These are phyloP conservation scores for Eurytoma adleriae DNA, from an alignment of 2,888 invertebrate genomes.

Conservation along the genomic window DNA sequence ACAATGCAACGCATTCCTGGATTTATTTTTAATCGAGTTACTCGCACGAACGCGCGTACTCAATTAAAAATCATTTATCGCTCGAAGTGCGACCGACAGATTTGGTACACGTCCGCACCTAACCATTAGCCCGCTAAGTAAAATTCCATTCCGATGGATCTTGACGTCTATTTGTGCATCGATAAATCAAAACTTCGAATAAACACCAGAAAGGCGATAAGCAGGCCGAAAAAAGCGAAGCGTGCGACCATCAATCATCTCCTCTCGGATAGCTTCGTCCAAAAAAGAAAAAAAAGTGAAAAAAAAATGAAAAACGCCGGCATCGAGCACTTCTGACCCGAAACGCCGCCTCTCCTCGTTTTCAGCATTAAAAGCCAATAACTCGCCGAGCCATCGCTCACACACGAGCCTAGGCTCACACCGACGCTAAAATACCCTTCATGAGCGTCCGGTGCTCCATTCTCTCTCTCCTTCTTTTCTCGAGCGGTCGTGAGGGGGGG, in stretches of 20 bases:
- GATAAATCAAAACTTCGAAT: background rate
- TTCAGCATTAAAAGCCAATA: slow-evolving; percentile 6
- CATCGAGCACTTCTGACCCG: slow-evolving; percentile 2
- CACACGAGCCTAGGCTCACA: background rate
- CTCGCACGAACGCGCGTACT: too few relatives aligned
- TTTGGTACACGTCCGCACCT: too few relatives aligned
- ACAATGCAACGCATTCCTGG: too few relatives aligned
- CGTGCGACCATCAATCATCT: background rate
- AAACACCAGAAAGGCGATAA: background rate
- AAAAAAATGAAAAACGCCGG: slow-evolving; percentile 5
- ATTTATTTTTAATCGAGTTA: too few relatives aligned
- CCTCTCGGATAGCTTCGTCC: background rate
- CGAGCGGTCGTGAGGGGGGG: background rate
- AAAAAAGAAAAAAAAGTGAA: background rate
- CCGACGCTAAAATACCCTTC: background rate
- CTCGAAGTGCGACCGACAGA: too few relatives aligned
- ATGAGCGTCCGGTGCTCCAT: slow-evolving; percentile 8
- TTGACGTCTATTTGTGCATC: too few relatives aligned
- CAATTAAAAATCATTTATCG: too few relatives aligned
- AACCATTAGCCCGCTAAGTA: too few relatives aligned
- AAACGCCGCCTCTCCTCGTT: background rate
- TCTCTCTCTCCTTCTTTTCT: background rate
- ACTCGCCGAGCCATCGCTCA: background rate
- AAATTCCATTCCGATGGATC: too few relatives aligned
- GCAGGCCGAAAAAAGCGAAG: background rate